Conservation (phyloP, 2,797 vertebrate species). For the Acridotheres tristis region DNA sequence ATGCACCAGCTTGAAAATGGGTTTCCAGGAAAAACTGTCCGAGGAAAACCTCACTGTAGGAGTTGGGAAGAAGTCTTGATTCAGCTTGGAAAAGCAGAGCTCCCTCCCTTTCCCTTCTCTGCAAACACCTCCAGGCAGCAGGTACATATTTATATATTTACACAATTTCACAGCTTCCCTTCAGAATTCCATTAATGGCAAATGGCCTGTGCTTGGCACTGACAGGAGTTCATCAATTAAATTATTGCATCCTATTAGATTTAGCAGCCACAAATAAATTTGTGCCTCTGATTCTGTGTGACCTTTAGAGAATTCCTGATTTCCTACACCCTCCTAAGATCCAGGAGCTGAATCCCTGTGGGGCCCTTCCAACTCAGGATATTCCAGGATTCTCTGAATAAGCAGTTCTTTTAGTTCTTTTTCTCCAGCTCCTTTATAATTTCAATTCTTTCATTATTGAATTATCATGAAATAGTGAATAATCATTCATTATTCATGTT, state of each 20-base stretch:
- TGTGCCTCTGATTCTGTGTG: not conserved
- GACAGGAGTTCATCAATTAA: not conserved
- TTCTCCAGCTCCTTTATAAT: not conserved
- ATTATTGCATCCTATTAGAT: not conserved
- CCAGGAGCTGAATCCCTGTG: not conserved
- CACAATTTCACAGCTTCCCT: not conserved
- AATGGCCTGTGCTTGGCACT: not conserved
- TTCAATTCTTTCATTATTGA: not conserved
- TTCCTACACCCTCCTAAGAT: fast-evolving
- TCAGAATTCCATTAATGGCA: not conserved
- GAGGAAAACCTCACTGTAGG: not conserved
- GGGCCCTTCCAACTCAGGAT: not conserved
- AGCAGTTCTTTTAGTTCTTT: not conserved
- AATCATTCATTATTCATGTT: not conserved
- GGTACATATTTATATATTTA: not conserved
- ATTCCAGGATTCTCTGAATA: not conserved
- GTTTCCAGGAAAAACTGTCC: constrained; percentile 45
- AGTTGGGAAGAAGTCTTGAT: not conserved
- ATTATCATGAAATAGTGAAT: not conserved
- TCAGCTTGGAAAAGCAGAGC: not conserved
- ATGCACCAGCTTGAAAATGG: not conserved
- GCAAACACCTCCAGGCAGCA: not conserved
- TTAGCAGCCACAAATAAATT: not conserved
- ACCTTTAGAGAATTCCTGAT: not conserved
- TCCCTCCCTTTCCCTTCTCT: not conserved